Evolutionary conservation across 2,888 invertebrate species (phyloP).

Genomic region (Philaethria dido): DNA sequence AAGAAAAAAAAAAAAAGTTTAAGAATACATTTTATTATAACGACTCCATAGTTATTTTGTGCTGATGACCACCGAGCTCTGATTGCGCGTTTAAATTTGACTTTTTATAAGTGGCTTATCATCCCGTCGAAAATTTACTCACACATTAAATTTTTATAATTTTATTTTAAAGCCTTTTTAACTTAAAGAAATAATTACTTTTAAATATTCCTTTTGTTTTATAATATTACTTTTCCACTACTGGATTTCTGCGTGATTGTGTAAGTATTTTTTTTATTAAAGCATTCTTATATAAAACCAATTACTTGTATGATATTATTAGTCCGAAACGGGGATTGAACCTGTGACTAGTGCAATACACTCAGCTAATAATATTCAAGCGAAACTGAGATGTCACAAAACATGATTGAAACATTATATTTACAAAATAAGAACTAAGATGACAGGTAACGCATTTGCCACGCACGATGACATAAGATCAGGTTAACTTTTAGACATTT

Average conservation of each 20-base stretch:
- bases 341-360: not conserved
- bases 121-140: slow-evolving; percentile 62
- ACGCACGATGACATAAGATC: not conserved
- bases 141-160: slow-evolving; percentile 57
- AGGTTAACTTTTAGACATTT: not conserved
- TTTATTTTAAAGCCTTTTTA: slow-evolving; percentile 46
- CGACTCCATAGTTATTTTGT: slow-evolving; percentile 16
- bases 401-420: not conserved
- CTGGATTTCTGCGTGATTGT: not conserved
- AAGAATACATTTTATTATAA: not conserved
- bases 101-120: slow-evolving; percentile 75
- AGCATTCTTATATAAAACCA: too few relatives aligned
- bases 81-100: slow-evolving; percentile 76
- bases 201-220: slow-evolving; percentile 15
- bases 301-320: too few relatives aligned
- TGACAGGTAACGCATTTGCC: not conserved
- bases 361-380: not conserved
- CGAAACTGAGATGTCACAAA: not conserved
- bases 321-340: not conserved
- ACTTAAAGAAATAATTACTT: slow-evolving; percentile 31
- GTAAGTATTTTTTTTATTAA: too few relatives aligned
- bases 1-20: not conserved
- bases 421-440: not conserved
- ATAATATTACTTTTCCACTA: not conserved
- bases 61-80: slow-evolving; percentile 64